Percentiles rank a stretch among this genome's conserved stretches.
Evolutionary conservation across 2,888 invertebrate species (phyloP).

Genomic region (Sceliomorpha sp.): DNA sequence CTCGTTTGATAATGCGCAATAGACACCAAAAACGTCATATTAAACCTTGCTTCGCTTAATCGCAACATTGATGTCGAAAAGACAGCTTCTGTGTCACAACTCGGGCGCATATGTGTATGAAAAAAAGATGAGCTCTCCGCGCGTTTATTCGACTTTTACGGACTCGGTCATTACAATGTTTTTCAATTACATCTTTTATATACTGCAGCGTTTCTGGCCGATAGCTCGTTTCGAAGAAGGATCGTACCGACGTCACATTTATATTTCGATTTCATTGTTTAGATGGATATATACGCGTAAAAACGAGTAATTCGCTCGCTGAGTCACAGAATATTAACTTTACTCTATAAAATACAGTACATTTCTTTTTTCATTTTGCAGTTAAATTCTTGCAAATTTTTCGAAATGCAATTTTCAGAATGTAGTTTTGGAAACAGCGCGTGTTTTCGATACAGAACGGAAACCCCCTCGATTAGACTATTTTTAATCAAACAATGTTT

Average conservation of each 20-base stretch:
- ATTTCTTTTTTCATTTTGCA: no score
- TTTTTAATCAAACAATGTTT: no score
- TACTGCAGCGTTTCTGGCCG: slow-evolving; percentile 23
- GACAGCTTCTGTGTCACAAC: slow-evolving; percentile 38
- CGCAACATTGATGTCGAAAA: slow-evolving; percentile 35
- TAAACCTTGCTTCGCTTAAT: slow-evolving; percentile 46
- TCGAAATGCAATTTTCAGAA: neutral
- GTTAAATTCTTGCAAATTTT: neutral
- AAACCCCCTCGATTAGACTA: no score
- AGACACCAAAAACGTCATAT: slow-evolving; percentile 47
- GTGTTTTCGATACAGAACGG: no score
- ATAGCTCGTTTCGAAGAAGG: slow-evolving; percentile 17
- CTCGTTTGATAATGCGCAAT: slow-evolving; percentile 44
- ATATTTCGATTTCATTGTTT: slow-evolving; percentile 10
- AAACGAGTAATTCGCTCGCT: no score
- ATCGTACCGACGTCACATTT: slow-evolving; percentile 28
- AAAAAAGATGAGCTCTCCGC: slow-evolving; percentile 25
- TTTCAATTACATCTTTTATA: slow-evolving; percentile 41
- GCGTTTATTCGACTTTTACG: slow-evolving; percentile 44
- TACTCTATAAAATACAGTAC: no score
- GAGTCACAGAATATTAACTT: no score
- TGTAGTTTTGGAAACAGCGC: no score
- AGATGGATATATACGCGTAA: no score
- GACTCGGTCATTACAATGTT: slow-evolving; percentile 38
- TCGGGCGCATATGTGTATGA: slow-evolving; percentile 21